Evolutionary conservation across 2,797 vertebrate genomes (phyloP).

Genomic region (Ispidina picta): DNA sequence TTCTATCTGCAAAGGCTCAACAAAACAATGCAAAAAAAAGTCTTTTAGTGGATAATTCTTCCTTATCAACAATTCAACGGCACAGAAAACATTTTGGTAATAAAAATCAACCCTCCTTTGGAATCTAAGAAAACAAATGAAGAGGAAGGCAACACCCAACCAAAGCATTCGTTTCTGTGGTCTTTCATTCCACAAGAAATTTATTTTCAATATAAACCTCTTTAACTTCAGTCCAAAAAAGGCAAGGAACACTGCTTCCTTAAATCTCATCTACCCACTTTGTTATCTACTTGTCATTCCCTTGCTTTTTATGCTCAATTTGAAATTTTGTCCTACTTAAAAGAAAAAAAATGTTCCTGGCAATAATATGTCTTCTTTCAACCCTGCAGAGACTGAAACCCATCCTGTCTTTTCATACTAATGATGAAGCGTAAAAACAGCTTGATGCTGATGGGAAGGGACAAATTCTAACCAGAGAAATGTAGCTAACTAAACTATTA

Average conservation of each 20-base stretch:
- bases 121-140: neutral
- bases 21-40: neutral
- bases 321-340: neutral
- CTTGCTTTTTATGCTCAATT: neutral
- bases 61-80: neutral
- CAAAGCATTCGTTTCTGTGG: neutral
- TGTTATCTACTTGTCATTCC: neutral
- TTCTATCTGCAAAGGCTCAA: neutral
- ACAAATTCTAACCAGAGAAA: neutral
- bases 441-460: neutral
- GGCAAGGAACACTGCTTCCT: neutral
- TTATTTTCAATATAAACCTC: neutral
- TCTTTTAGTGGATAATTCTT: neutral
- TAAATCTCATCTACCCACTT: neutral
- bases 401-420: neutral
- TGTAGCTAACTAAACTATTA: neutral
- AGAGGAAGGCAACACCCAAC: neutral
- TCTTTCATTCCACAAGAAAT: neutral
- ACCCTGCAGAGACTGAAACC: neutral
- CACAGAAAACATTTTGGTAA: neutral
- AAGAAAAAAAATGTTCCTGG: neutral
- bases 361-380: neutral
- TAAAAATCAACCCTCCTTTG: neutral
- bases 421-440: neutral
- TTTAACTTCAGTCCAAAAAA: neutral